Conservation (phyloP, 2,113 vertebrate species). For the Rhizomys pruinosus region DNA sequence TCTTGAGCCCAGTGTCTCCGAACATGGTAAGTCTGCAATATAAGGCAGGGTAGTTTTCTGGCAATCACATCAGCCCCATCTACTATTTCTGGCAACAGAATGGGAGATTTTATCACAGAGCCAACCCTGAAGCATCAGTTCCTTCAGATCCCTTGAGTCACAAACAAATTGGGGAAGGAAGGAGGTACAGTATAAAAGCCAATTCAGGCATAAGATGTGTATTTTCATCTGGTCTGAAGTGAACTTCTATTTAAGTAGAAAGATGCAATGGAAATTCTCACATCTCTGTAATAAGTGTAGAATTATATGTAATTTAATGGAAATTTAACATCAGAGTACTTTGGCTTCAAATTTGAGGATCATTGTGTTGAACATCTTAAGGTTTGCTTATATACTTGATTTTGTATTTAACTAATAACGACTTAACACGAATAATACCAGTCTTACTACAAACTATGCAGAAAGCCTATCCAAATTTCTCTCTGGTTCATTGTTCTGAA, state of each 20-base stretch:
- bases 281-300: neutral
- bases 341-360: neutral
- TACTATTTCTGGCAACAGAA: too few relatives aligned
- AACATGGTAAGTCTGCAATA: neutral
- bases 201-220: neutral
- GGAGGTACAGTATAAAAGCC: too few relatives aligned
- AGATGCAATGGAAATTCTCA: neutral
- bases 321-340: neutral
- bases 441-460: neutral
- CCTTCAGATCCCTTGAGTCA: neutral
- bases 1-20: neutral
- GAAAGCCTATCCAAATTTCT: neutral
- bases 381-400: neutral
- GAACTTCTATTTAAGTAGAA: neutral
- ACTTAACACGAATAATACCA: neutral
- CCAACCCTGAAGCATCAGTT: rapidly evolving
- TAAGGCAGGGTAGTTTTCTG: neutral
- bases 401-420: neutral
- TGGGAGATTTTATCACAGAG: neutral
- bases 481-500: neutral
- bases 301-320: neutral
- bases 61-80: neutral
- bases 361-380: neutral
- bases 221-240: neutral
- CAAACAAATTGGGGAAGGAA: neutral